These are phyloP conservation scores for Zosterops japonicus DNA, from an alignment of 2,113 vertebrate genomes.

Conservation along the genomic window DNA sequence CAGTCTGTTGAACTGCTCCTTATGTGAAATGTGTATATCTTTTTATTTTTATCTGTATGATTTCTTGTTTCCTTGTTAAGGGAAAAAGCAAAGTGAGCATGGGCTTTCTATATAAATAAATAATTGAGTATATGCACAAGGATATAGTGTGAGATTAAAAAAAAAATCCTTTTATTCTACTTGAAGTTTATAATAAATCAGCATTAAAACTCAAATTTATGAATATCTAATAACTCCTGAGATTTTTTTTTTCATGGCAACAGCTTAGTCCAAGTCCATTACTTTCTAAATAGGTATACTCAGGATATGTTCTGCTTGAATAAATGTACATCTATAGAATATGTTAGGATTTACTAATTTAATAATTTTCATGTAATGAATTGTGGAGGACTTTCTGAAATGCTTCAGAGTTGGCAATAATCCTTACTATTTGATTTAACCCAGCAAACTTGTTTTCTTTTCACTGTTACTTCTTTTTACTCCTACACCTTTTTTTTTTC, in stretches of 20 bases:
- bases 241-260: neutral
- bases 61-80: neutral
- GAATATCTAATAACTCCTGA: neutral
- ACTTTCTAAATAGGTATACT: neutral
- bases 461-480: neutral
- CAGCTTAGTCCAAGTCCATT: neutral
- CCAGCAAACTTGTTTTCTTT: neutral
- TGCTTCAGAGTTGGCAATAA: neutral
- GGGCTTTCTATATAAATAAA: neutral
- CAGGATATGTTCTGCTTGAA: neutral
- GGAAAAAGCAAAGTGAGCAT: neutral
- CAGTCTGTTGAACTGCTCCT: neutral
- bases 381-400: neutral
- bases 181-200: neutral
- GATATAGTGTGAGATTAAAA: neutral
- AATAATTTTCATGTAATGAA: neutral
- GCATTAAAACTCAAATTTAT: neutral
- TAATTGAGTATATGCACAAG: fast-evolving
- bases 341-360: neutral
- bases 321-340: neutral
- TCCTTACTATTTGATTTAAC: neutral
- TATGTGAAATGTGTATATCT: fast-evolving
- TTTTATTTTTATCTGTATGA: neutral
- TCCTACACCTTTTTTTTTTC: neutral
- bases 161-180: neutral